Base-by-base conservation (phyloP, 1,140 invertebrate species). In the Diorhabda elongata region DNA sequence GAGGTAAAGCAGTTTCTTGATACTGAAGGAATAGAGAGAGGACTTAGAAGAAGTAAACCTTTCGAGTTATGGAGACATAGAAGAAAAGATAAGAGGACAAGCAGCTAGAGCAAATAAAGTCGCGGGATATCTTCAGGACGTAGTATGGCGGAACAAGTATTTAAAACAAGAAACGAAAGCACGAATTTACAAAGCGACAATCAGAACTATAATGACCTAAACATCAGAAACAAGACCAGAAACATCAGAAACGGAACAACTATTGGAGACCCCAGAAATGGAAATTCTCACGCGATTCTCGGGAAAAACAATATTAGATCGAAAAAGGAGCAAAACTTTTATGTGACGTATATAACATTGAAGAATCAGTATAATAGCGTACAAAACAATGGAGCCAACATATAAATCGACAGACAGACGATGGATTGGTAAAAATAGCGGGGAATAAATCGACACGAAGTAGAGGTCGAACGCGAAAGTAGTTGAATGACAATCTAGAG, bases 101-200 rank as follows among this genome's bases (percentile, higher is more conserved):
- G 26, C 26, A 26, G 26, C 26, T 26, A 26, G 26, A 26, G 26
- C 1, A 26, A 26, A 26, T 26, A 26, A 26, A 2, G 26, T 26
- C 26, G 26, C 26, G 26, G 0, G 26, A 26, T 26, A 26, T 26
- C 26, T 26, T 26, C 26, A 26, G 26, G 1, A 26, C 26, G 26
- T 26, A 26, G 26, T 26, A 26, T 26, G 26, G 26, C 26, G 26
- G 26, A 52, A 52, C 47, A 52, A 52, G 9, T 9, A 52, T 6
- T 9, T 52, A 52, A 52, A 6, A 52, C 9, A 6, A 9, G 9
- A 52, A 52, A 52, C 47, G 9, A 9, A 52, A 9, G 47, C 47
- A 58, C 67, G 73, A 71, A 74, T 68, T 44, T 69, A 70, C 71
- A 52, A 52, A 9, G 5, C 47, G 9, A 9, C 9, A 6, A 52